A percentile compares a stretch with the other conserved stretches of the same genome.
These are phyloP conservation scores for Chrysomela aeneicollis DNA, from an alignment of 2,888 invertebrate species.

Conservation along the genomic window DNA sequence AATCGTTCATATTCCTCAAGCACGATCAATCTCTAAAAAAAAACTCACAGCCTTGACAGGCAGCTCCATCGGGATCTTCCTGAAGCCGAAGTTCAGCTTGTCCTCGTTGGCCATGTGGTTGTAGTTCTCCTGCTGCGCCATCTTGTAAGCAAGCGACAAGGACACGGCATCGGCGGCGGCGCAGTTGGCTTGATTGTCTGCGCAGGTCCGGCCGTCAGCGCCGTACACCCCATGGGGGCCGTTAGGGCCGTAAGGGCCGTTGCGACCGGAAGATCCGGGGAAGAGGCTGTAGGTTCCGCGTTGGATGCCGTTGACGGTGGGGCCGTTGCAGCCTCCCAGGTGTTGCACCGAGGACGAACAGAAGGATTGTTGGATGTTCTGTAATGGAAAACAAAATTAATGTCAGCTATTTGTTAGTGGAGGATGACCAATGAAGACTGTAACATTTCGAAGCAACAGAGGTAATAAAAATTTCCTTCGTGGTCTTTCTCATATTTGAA, in stretches of 20 bases:
- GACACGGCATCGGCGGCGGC: conserved; percentile 64
- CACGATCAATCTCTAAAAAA: too few species aligned
- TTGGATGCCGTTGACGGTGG: conserved; percentile 2
- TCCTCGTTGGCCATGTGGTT: conserved; percentile 60
- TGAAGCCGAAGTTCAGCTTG: conserved; percentile 64
- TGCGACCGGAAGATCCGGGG: background rate
- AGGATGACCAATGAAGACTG: too few species aligned
- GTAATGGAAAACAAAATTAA: background rate
- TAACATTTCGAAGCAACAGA: too few species aligned
- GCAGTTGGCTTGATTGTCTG: conserved; percentile 12
- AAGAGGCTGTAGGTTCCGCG: background rate
- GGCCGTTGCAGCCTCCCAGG: conserved; percentile 2
- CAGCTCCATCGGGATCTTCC: conserved; percentile 61
- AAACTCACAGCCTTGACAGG: conserved; percentile 36
- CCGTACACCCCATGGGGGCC: conserved; percentile 9
- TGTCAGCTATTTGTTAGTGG: too few species aligned
- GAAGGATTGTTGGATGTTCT: background rate
- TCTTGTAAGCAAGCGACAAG: conserved; percentile 60
- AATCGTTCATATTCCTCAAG: too few species aligned
- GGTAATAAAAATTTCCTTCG: too few species aligned
- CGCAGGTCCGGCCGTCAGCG: background rate
- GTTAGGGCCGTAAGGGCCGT: background rate
- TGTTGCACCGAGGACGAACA: background rate
- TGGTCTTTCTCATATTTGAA: too few species aligned
- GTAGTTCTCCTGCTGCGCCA: conserved; percentile 56